These are phyloP conservation scores for Rhizoglyphus robini DNA, from an alignment of 1,140 invertebrate genomes.

Conservation along the genomic window DNA sequence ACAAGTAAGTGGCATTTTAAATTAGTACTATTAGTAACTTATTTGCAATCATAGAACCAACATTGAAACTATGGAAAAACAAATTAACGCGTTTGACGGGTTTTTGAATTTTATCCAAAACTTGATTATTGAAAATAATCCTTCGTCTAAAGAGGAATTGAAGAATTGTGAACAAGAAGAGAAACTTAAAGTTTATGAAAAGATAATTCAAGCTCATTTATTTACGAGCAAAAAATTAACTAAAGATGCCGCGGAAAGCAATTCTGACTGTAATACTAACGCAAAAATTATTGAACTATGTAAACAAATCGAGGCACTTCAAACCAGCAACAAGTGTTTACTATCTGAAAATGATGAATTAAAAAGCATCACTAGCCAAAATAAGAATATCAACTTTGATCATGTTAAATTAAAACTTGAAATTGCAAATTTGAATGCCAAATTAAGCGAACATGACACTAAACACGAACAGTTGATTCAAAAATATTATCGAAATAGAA, in stretches of 20 bases:
- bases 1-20: neutral
- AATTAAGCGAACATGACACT: neutral
- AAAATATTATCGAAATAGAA: slow-evolving; percentile 22
- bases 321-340: neutral
- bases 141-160: neutral
- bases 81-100: neutral
- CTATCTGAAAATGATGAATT: neutral
- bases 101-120: neutral
- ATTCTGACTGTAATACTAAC: neutral
- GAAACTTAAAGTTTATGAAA: no score
- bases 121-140: neutral
- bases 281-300: neutral
- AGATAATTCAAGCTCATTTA: no score
- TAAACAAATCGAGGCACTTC: neutral
- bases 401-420: neutral
- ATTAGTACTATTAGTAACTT: neutral
- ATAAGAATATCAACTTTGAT: neutral
- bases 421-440: neutral
- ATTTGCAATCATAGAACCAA: neutral
- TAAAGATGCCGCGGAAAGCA: neutral
- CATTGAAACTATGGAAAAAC: neutral
- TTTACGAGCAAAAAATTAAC: neutral
- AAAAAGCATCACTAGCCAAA: neutral
- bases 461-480: slow-evolving; percentile 14
- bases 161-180: neutral